Evolutionary conservation across 2,113 vertebrate species (phyloP), one percentile per base, ranked within the genome.

Genomic region (Pachyramphus minor): DNA sequence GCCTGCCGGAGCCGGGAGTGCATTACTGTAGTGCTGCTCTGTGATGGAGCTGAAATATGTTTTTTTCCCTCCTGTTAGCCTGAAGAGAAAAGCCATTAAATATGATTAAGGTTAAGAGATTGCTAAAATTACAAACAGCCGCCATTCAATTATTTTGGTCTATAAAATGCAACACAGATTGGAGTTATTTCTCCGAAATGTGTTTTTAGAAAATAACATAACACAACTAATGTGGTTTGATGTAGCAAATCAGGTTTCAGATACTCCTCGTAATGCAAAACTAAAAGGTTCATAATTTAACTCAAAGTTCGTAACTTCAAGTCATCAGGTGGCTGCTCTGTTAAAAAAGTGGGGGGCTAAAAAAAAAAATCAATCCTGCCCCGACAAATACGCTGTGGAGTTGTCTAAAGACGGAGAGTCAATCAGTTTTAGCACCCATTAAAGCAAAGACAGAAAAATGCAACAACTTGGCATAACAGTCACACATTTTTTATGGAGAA

Each of bases 61-160:
- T 96, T 97, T 87, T 97, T 95, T 91, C 79, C 82, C 95, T 97
- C 97, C 97, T 98, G 97, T 98, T 98, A 98, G 98, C 98, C 98
- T 98, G 98, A 98, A 98, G 98, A 98, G 98, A 98, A 98, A 98
- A 98, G 97, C 98, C 98, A 98, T 98, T 98, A 98, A 98, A 98
- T 98, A 98, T 98, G 98, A 98, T 98, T 98, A 98, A 98, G 98
- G 98, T 98, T 98, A 98, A 98, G 98, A 98, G 98, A 98, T 98
- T 98, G 98, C 98, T 98, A 97, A 98, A 98, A 98, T 98, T 98
- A 98, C 98, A 98, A 98, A 98, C 98, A 98, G 98, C 98, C 97
- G 97, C 98, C 98, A 98, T 98, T 98, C 98, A 98, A 98, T 98
- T 98, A 98, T 98, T 98, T 98, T 98, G 96, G 97, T 97, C 98